A percentile compares a stretch with the other conserved stretches of the same genome.
Evolutionary conservation across 2,888 invertebrate genomes (phyloP).

Genomic region (Pseudococcus viburni): DNA sequence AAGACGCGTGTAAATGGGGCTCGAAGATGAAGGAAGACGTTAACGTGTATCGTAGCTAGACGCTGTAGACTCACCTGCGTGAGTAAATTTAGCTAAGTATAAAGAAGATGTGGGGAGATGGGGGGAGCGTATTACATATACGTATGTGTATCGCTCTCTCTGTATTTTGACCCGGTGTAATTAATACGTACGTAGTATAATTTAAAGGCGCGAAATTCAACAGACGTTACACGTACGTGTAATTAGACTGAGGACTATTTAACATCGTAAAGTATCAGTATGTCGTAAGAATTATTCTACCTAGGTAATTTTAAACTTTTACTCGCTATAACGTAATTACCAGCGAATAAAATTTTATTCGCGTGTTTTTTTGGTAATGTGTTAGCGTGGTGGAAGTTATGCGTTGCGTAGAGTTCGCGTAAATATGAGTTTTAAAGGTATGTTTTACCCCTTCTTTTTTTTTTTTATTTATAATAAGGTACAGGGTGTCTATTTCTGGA

Average conservation of each 20-base stretch:
- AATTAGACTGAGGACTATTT: slow-evolving; percentile 43
- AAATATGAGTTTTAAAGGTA: neutral
- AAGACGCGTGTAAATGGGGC: slow-evolving; percentile 24
- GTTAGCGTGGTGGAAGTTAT: neutral
- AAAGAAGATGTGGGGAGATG: too few species aligned
- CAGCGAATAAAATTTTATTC: slow-evolving; percentile 52
- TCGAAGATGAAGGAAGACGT: slow-evolving; percentile 10
- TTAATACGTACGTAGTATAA: slow-evolving; percentile 16
- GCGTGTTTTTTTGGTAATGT: slow-evolving; percentile 15
- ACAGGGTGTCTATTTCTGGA: too few species aligned
- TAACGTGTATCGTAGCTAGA: neutral
- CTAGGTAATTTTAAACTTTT: neutral
- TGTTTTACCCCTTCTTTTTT: neutral
- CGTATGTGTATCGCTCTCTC: too few species aligned
- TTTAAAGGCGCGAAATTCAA: slow-evolving; percentile 42
- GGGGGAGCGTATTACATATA: too few species aligned
- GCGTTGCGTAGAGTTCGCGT: neutral
- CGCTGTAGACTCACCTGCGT: neutral
- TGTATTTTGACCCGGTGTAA: slow-evolving; percentile 21
- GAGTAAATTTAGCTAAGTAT: neutral
- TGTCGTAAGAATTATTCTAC: slow-evolving; percentile 47
- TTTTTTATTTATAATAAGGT: too few species aligned
- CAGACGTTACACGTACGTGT: slow-evolving; percentile 43
- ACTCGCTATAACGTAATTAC: slow-evolving; percentile 25
- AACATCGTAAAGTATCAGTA: slow-evolving; percentile 47